Conservation (phyloP, 2,113 vertebrate species). For the Triplophysa dalaica region DNA sequence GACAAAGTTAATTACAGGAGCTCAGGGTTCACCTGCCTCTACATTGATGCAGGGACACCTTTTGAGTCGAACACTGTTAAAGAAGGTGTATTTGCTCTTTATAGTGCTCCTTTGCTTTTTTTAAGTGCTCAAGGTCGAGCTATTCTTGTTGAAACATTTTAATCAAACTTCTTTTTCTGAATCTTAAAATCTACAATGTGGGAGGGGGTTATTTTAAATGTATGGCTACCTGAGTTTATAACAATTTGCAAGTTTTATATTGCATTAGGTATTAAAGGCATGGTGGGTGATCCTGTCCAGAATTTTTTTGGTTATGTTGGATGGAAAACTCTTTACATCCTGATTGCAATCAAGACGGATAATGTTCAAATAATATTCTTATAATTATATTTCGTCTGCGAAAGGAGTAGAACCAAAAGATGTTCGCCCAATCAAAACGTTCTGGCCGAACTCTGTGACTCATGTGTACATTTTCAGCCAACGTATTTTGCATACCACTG, state of each 20-base stretch:
- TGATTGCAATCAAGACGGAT: no score
- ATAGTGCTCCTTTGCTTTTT: slow-evolving; percentile 24
- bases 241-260: neutral
- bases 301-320: no score
- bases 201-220: neutral
- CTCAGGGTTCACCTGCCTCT: slow-evolving; percentile 38
- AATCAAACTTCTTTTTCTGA: neutral
- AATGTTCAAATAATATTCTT: no score
- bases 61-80: slow-evolving; percentile 15
- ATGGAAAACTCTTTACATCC: no score
- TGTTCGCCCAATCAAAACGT: no score
- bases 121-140: slow-evolving; percentile 5
- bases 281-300: no score
- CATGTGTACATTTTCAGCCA: no score
- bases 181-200: neutral
- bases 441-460: no score
- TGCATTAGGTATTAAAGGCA: neutral
- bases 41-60: slow-evolving; percentile 39
- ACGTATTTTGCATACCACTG: no score
- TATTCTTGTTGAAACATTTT: neutral
- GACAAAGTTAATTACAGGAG: slow-evolving; percentile 39
- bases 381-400: no score
- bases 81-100: neutral
- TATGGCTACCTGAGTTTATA: neutral
- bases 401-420: no score